These are phyloP conservation scores for Arenaria interpres DNA, from an alignment of 2,113 vertebrate species.

Conservation along the genomic window DNA sequence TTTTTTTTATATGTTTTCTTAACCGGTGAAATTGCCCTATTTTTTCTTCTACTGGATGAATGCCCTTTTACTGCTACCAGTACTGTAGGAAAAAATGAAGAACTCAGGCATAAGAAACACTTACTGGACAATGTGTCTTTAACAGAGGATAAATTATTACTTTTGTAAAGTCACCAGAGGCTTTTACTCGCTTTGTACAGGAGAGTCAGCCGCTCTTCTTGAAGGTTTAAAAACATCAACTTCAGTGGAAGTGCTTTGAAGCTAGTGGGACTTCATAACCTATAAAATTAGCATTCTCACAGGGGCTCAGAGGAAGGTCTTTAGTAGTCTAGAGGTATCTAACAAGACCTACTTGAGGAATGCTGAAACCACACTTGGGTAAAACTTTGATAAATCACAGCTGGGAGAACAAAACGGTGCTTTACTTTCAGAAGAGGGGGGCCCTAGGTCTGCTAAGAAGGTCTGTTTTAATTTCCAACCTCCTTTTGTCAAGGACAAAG, in stretches of 20 bases:
- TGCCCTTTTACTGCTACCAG: not conserved
- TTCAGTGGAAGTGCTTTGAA: not conserved
- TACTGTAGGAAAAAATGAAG: not conserved
- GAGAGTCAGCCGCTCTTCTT: not conserved
- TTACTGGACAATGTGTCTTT: conserved; percentile 12
- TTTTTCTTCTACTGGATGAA: not conserved
- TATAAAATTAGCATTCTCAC: not conserved
- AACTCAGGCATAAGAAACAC: not conserved
- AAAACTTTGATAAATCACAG: not conserved
- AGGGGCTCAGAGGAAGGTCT: not conserved
- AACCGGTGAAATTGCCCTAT: not conserved
- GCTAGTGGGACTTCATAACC: not conserved
- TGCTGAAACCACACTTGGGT: not conserved
- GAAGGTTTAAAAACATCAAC: conserved; percentile 2
- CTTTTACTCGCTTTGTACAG: conserved; percentile 15
- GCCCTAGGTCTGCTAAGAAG: not conserved
- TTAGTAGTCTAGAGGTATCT: not conserved
- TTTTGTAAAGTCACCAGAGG: conserved; percentile 14
- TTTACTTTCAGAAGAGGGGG: not conserved
- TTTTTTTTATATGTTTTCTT: not conserved
- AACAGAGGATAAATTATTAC: not conserved
- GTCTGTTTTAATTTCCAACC: not conserved
- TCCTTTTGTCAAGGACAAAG: not conserved
- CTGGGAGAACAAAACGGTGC: not conserved
- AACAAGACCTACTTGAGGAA: not conserved